These are phyloP conservation scores for Chloroceryle aenea DNA, from an alignment of 2,113 vertebrate species.

Conservation along the genomic window DNA sequence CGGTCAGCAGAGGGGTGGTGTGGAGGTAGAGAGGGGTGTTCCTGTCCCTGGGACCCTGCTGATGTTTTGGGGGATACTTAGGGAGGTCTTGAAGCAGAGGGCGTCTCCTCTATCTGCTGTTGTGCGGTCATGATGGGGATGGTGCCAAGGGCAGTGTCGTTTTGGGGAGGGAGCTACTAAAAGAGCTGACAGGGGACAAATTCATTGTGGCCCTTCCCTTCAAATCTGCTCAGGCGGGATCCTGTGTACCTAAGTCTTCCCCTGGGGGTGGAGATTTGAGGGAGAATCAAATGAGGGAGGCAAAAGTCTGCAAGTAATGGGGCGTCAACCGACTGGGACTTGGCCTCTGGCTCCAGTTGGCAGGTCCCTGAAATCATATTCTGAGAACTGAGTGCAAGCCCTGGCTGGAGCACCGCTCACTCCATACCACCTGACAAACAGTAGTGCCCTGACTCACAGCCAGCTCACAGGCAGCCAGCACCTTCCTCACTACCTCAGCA, in stretches of 20 bases:
- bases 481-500: neutral
- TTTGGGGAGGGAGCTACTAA: neutral
- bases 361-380: constrained; percentile 1
- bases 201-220: neutral
- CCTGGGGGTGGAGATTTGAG: neutral
- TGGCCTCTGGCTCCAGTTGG: neutral
- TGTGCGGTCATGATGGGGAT: neutral
- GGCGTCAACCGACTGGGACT: fast-evolving
- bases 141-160: neutral
- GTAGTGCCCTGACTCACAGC: neutral
- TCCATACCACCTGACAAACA: neutral
- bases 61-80: neutral
- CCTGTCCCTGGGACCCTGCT: neutral
- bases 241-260: neutral
- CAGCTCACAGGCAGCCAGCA: neutral
- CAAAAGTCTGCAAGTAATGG: neutral
- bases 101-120: neutral
- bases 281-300: neutral
- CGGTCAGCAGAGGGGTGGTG: neutral
- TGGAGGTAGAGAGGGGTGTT: neutral
- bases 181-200: neutral
- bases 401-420: neutral
- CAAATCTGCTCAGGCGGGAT: neutral
- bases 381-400: constrained; percentile 6
- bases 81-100: neutral